Base-by-base conservation (phyloP, 2,888 invertebrate species). In the Ptychoptera albimana region DNA sequence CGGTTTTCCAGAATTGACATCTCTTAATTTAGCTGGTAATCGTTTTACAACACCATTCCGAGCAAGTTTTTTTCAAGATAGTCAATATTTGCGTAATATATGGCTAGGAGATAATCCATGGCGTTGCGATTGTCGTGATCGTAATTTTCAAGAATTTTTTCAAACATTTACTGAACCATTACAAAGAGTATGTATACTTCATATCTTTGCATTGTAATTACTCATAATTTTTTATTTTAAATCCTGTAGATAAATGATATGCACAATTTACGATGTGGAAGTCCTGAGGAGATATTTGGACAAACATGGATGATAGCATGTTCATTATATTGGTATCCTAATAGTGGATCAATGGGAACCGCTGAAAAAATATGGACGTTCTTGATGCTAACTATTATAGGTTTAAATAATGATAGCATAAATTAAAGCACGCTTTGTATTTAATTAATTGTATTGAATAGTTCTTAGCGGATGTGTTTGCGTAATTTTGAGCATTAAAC, bases 41-140 rank as follows among this genome's bases (percentile, higher is more conserved):
- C 71, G 80, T 46, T 69, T 84, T 50, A 80, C 77, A 0, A 72
- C 70, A 42, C 70, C 74, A 34, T 73, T 81, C 61, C 68, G 66
- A 34, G 66, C 68, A 8, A 63, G 67, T 2, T 73, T 70, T 54
- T 82, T 84, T 54, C 67, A 69, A 1, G 66, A 67, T 2, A 79
- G 78, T 58, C 63, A 67, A 9, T 72, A 71, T 49, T 60, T 80
- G 38, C 67, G 69, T 47, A 66, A 67, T 44, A 59, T 84, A n/a
- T 69, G 73, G 55, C 57, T 84, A 39, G 70, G 71, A 12, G 81
- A 83, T 54, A 85, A 85, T 59, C 78, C 79, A 50, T 85, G 84
- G 84, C 69, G 77, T 47, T 85, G 85, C 57, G 77, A 81, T 49
- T 85, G 85, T 54, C 52, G 59, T n/a, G 73, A 73, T 49, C 51